phyloP scores from a whole-genome alignment of 2,888 invertebrate genomes.

The Volucella inanis region DNA sequence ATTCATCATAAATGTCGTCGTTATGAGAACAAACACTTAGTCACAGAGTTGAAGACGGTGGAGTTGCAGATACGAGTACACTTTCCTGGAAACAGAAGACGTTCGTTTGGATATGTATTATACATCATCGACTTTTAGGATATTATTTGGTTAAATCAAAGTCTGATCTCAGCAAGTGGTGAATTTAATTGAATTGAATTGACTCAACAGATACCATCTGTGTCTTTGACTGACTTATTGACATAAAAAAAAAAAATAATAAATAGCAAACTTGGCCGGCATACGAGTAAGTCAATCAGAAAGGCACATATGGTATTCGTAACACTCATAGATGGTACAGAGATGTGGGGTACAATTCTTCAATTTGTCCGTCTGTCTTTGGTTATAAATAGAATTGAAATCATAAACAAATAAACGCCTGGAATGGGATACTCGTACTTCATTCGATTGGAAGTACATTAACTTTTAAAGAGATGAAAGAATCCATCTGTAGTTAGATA shows the following conservation, averaged over 20 bases:
- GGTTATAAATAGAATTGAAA: slow-evolving; percentile 68
- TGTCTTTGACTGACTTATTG: slow-evolving; percentile 43
- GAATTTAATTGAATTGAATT: slow-evolving; percentile 19
- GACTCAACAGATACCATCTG: slow-evolving; percentile 53
- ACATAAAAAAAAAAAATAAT: slow-evolving; percentile 35
- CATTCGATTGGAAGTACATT: slow-evolving; percentile 26
- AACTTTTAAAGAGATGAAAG: neutral
- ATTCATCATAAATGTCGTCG: slow-evolving; percentile 19
- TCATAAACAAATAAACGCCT: slow-evolving; percentile 63
- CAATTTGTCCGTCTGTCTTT: slow-evolving; percentile 40
- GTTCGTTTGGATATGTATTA: slow-evolving; percentile 5
- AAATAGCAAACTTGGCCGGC: slow-evolving; percentile 48
- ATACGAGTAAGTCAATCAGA: slow-evolving; percentile 38
- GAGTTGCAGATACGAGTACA: slow-evolving; percentile 44
- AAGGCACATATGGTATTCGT: slow-evolving; percentile 39
- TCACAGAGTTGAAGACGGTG: slow-evolving; percentile 24
- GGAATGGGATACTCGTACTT: slow-evolving; percentile 7
- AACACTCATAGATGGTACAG: slow-evolving; percentile 21
- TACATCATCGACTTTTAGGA: slow-evolving; percentile 27
- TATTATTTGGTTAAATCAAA: slow-evolving; percentile 49
- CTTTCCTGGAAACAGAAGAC: slow-evolving; percentile 34
- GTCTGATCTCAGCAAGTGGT: slow-evolving; percentile 60
- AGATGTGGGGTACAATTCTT: slow-evolving; percentile 30
- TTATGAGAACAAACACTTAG: slow-evolving; percentile 30
- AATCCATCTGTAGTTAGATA: slow-evolving; percentile 13